Conservation (phyloP, 1,140 invertebrate species). For the Ostrea denselamellosa region DNA sequence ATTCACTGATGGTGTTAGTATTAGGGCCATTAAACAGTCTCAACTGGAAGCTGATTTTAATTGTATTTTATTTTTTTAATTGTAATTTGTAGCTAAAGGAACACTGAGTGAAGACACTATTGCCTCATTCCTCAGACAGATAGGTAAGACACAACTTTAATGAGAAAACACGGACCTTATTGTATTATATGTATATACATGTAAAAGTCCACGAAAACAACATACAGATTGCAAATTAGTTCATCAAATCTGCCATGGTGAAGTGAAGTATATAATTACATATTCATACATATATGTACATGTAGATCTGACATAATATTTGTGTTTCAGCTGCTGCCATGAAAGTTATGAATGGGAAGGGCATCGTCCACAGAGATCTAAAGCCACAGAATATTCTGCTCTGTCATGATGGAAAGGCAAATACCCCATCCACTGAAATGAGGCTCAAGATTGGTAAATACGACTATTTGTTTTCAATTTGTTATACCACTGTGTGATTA, state of each 20-base stretch:
- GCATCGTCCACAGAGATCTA: conserved; percentile 98
- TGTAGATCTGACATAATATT: background rate
- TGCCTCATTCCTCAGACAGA: conserved; percentile 94
- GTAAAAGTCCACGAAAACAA: background rate
- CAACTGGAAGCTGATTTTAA: no score
- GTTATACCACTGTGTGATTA: background rate
- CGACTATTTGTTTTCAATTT: no score
- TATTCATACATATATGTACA: no score
- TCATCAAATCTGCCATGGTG: no score
- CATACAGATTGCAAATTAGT: background rate
- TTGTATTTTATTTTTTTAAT: conserved; percentile 17
- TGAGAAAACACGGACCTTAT: background rate
- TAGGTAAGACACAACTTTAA: conserved; percentile 83
- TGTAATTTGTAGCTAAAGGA: conserved; percentile 85
- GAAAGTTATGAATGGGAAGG: conserved; percentile 96
- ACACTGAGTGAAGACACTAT: conserved; percentile 98
- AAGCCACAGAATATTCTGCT: conserved; percentile 98
- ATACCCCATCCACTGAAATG: conserved; percentile 94
- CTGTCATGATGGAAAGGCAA: conserved; percentile 86
- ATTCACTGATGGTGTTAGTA: no score
- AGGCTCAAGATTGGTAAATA: conserved; percentile 93
- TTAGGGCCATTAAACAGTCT: no score
- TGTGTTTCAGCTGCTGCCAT: conserved; percentile 90
- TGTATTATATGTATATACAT: background rate
- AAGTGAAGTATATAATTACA: no score